Conservation (phyloP, 30 jellyfish, hydroid and myxozoan species). For the Chironex yamaguchii region DNA sequence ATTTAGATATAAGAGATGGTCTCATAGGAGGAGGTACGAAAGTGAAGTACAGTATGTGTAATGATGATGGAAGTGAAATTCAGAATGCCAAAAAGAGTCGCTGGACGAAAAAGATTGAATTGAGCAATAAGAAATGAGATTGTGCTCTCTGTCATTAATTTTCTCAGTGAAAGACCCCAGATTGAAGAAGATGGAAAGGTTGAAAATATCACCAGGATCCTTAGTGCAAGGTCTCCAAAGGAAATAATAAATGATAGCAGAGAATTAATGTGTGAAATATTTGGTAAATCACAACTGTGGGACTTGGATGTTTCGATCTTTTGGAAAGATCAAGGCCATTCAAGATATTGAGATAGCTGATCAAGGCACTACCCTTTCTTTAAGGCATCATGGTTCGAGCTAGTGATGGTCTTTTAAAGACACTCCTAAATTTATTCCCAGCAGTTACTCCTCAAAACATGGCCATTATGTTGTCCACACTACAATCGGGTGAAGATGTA, state of each 20-base stretch:
- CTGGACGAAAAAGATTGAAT: constrained; percentile 1
- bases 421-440: neutral
- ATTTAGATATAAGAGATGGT: constrained; percentile 20
- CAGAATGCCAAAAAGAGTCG: neutral
- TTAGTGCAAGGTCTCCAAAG: constrained; percentile 10
- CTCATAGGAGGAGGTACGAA: constrained; percentile 36
- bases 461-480: no score
- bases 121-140: neutral
- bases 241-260: constrained; percentile 3
- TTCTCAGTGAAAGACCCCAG: constrained; percentile 23
- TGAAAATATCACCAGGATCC: constrained; percentile 25
- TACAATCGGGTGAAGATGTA: no score
- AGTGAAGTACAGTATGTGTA: constrained; percentile 20
- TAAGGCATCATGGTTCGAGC: constrained; percentile 26
- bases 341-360: constrained; percentile 24
- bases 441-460: neutral
- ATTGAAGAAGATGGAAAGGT: constrained; percentile 48
- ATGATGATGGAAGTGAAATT: constrained; percentile 10
- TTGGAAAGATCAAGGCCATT: constrained; percentile 1
- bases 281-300: constrained; percentile 10
- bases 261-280: constrained; percentile 14
- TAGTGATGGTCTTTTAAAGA: constrained; percentile 18
- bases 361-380: constrained; percentile 2
- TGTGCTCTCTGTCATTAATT: constrained; percentile 15
- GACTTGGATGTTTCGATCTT: constrained; percentile 20